These are phyloP conservation scores for Trematocara marginatum DNA, from an alignment of 2,113 vertebrate species.

Conservation along the genomic window DNA sequence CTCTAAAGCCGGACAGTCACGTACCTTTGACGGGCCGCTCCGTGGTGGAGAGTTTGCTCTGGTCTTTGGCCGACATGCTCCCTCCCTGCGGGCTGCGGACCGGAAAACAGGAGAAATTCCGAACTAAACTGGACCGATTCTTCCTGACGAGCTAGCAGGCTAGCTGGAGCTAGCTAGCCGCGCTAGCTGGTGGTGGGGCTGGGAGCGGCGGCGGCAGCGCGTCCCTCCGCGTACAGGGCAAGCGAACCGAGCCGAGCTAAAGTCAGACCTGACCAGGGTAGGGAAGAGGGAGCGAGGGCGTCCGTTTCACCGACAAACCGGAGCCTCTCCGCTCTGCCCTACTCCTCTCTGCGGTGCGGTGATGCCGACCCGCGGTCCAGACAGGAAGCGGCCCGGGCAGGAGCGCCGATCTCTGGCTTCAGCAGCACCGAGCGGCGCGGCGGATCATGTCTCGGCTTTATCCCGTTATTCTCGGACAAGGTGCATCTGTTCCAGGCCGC, in stretches of 20 bases:
- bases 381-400: conserved; percentile 49
- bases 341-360: conserved; percentile 26
- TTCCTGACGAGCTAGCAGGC: conserved; percentile 43
- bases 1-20: background rate
- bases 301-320: conserved; percentile 15
- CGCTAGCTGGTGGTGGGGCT: conserved; percentile 45
- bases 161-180: conserved; percentile 62
- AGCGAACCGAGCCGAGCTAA: conserved; percentile 6
- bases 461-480: conserved; percentile 19
- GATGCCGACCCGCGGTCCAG: conserved; percentile 53
- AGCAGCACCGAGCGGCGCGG: conserved; percentile 14
- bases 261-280: background rate
- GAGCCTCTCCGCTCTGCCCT: conserved; percentile 10
- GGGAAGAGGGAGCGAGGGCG: conserved; percentile 9
- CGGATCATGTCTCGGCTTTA: conserved; percentile 43
- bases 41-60: conserved; percentile 74
- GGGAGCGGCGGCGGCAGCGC: background rate
- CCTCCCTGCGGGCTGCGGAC: background rate
- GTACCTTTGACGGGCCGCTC: conserved; percentile 84
- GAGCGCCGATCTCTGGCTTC: conserved; percentile 10
- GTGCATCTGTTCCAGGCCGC: conserved; percentile 43
- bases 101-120: conserved; percentile 5
- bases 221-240: background rate
- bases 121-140: conserved; percentile 25
- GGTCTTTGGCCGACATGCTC: conserved; percentile 79